These are phyloP conservation scores for Aphrophora alni DNA, from an alignment of 2,888 invertebrate species.

Conservation along the genomic window DNA sequence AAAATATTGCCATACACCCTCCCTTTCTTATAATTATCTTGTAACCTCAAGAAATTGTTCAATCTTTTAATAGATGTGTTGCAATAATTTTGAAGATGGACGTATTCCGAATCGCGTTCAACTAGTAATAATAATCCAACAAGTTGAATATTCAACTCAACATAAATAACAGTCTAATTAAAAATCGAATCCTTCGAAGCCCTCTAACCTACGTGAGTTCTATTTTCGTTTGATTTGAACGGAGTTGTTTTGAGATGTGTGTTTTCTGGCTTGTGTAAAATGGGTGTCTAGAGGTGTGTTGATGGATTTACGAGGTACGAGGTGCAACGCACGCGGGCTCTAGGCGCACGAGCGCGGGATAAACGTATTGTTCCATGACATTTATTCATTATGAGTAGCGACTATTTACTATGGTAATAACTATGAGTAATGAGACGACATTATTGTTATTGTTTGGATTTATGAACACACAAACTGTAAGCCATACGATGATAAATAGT, in stretches of 20 bases:
- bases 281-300: background rate
- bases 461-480: background rate
- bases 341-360: background rate
- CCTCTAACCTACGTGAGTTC: too few relatives aligned
- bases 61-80: too few relatives aligned
- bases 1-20: too few relatives aligned
- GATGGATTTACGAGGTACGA: background rate
- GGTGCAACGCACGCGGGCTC: background rate
- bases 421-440: background rate
- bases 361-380: background rate
- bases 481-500: background rate
- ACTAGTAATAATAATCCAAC: too few relatives aligned
- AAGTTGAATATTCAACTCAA: too few relatives aligned
- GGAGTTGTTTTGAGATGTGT: background rate
- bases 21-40: too few relatives aligned
- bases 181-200: too few relatives aligned
- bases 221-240: background rate
- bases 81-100: too few relatives aligned
- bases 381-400: constrained; percentile 2
- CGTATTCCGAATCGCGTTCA: too few relatives aligned
- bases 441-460: constrained; percentile 1
- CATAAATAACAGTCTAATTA: too few relatives aligned
- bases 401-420: constrained; percentile 2
- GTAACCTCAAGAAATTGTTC: too few relatives aligned
- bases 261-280: background rate